Base-by-base conservation (phyloP, 92 coral and sea anemone species). In the Zoanthus solanderi region DNA sequence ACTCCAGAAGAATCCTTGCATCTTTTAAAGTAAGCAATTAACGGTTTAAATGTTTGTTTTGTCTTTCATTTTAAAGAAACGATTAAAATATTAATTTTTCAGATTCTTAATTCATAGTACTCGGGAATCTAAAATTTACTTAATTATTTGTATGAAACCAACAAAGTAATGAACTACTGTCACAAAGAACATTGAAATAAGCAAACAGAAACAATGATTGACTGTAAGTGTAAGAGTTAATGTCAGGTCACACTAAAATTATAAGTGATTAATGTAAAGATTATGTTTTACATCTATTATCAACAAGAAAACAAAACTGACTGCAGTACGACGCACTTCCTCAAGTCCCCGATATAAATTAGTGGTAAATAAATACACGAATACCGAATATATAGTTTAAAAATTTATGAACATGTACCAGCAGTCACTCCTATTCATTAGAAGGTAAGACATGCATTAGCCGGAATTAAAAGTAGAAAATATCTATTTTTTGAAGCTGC, bases 1-100 rank as follows among this genome's bases (percentile, higher is more conserved):
- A 78, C 92, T 7, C 90, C 90, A 4, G 92, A 79, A 9, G 92
- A 90, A 79, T 85, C 89, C 18, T 37, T 78, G 44, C 92, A 73
- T 63, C 76, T 84, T 69, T 56, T 90, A 14, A 89, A 89, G 92
- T 85, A 90, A 56, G 92, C 72, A 52, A 66, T 32, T 29, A 16
- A 1, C 68, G 72, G 60, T 58, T 1, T 50, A n/a, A 44, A 15
- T 17, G 76, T 37, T 77, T 60, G 13, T 28, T 42, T 37, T 50
- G 60, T 32, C 6, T 7, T 31, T 61, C 48, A n/a, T 11, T 13
- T 44, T 17, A 16, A 30, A 53, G 0, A 15, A 30, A 14, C 42
- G 42, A 4, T 14, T 10, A 78, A 58, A 58, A 13, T 58, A 58
- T 14, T 58, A 15, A 58, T 58, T 14, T 0, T 18, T 14, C n/a